A percentile compares a stretch with the other conserved stretches of the same genome.
Conservation (phyloP, 53 echinoderm and acorn worm species). For the Zoroaster sp. region DNA sequence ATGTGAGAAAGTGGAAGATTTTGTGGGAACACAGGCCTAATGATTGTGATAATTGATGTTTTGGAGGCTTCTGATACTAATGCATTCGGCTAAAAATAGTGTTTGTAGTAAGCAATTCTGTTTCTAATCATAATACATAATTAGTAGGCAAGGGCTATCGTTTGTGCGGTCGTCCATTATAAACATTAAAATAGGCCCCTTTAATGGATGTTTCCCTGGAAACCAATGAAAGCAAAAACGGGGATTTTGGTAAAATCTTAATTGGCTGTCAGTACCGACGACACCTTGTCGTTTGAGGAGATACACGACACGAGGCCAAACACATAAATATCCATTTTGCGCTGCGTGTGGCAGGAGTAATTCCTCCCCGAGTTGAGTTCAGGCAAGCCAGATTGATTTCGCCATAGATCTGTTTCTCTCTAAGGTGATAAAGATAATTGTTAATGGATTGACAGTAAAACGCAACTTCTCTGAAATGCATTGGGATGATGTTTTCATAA, state of each 20-base stretch:
- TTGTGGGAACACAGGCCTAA: too few relatives aligned
- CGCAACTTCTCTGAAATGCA: neutral
- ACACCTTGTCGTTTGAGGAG: constrained; percentile 8
- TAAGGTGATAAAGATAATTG: neutral
- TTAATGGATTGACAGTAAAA: constrained; percentile 36
- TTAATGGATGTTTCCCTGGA: neutral
- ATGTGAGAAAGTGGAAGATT: too few relatives aligned
- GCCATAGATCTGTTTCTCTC: too few relatives aligned
- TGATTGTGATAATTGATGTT: too few relatives aligned
- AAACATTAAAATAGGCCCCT: neutral
- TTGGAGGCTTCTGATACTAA: too few relatives aligned
- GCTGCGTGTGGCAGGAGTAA: neutral
- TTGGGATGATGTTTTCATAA: neutral
- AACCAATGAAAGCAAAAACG: constrained; percentile 15
- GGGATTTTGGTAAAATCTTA: neutral
- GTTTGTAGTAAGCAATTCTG: neutral
- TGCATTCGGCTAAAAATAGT: too few relatives aligned
- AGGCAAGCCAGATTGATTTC: constrained; percentile 17
- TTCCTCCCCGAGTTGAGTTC: neutral
- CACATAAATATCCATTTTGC: constrained; percentile 45
- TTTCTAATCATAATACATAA: neutral
- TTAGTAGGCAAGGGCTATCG: neutral
- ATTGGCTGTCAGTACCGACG: constrained; percentile 50
- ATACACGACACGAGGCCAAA: neutral
- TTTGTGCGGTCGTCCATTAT: neutral